Evolutionary conservation across 2,888 invertebrate genomes (phyloP), one percentile per base, ranked within the genome.

Genomic region (Stegana nigrithorax): DNA sequence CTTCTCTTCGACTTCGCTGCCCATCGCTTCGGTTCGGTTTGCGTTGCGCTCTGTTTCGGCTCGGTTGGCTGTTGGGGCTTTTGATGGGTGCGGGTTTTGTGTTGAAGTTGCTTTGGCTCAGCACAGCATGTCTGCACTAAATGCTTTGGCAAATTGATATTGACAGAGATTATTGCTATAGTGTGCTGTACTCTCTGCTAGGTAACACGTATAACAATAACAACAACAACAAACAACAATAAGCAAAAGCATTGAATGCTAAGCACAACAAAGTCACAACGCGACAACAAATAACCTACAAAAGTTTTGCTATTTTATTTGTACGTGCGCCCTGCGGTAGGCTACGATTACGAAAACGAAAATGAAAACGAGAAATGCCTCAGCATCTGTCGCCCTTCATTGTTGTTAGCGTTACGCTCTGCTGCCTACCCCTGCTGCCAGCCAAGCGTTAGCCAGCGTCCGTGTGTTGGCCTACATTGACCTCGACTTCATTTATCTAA

Each of bases 111-210:
- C 8, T 47, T 36, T 36, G 32, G 2, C 32, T 32, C 23, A 12
- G 8, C 7, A 25, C 7, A 12, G 47, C 53, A 4, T 55, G 53
- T 55, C 53, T 55, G 32, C 21, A 26, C 51, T 51, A 63, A 65
- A 64, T 65, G 62, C 39, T 57, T 45, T 63, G 53, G 67, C 75
- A 79, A 82, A 82, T 82, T 82, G 78, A 81, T 79, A 80, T 78
- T 81, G 81, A 81, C 81, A 82, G 75, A 78, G 80, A 80, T 81
- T 81, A 81, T 74, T 77, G 75, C 73, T 72, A 58, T 61, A 62
- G 65, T 65, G 51, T 47, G 21, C 21, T 2, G 17, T 8, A n/a
- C 6, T 25, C n/a, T 12, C 5, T 55, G n/a, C 36, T n/a, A 36
- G 23, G 17, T 21, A 26, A 50, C n/a, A 50, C 26, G 26, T n/a